Percentiles rank a stretch among this genome's conserved stretches.
phyloP scores from a whole-genome alignment of 2,797 vertebrate species.

The Pseudopleuronectes americanus region DNA sequence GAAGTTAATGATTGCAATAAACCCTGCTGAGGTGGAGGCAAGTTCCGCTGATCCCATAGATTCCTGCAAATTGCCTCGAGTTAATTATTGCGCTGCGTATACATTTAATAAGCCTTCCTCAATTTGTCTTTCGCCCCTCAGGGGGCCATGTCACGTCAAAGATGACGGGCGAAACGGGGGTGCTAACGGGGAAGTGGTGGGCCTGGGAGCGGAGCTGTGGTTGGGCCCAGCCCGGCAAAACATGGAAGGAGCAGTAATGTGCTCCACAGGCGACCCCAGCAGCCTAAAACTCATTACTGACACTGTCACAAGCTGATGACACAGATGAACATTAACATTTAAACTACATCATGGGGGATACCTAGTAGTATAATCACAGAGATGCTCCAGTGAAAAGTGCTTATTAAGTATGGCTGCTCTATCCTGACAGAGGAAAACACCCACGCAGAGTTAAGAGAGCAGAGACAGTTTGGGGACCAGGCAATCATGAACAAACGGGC shows the following conservation, averaged over 20 bases:
- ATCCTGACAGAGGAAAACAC: slow-evolving; percentile 7
- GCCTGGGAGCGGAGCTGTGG: too few species aligned
- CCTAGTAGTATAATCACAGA: slow-evolving; percentile 29
- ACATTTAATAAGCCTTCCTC: slow-evolving; percentile 82
- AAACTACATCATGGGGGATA: slow-evolving; percentile 25
- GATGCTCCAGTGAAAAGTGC: slow-evolving; percentile 10
- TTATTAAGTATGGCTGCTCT: slow-evolving; percentile 33
- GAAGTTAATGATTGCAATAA: slow-evolving; percentile 84
- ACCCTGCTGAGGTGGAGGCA: slow-evolving; percentile 82
- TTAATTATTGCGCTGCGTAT: slow-evolving; percentile 85
- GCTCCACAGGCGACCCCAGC: slow-evolving; percentile 37
- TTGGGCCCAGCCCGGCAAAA: too few species aligned
- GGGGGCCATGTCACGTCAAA: slow-evolving; percentile 68
- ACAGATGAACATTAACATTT: slow-evolving; percentile 25
- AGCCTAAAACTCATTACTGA: slow-evolving; percentile 42
- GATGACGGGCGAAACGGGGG: slow-evolving; percentile 47
- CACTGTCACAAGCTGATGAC: slow-evolving; percentile 33
- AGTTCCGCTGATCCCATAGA: slow-evolving; percentile 85
- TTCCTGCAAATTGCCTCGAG: slow-evolving; percentile 83
- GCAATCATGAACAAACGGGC: slow-evolving; percentile 20
- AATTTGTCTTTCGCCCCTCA: slow-evolving; percentile 79
- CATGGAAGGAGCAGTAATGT: not conserved
- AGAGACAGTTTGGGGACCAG: slow-evolving; percentile 19
- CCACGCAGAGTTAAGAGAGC: slow-evolving; percentile 17
- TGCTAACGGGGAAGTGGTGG: slow-evolving; percentile 5